Conservation (phyloP, 2,797 vertebrate species). For the Carduelis carduelis region DNA sequence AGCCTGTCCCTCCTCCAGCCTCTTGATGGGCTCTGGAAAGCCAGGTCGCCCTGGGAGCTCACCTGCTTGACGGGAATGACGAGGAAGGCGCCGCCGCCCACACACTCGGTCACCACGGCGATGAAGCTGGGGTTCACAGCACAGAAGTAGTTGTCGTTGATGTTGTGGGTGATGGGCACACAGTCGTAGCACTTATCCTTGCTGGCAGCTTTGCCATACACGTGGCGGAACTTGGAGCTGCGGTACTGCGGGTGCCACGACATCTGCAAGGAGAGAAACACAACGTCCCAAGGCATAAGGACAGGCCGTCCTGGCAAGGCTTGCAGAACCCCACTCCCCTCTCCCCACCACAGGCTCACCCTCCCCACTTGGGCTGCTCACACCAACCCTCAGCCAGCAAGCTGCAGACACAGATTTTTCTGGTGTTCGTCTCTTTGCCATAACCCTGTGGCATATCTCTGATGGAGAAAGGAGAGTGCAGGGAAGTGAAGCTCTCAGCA, state of each 20-base stretch:
- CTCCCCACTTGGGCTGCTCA: neutral
- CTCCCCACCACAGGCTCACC: neutral
- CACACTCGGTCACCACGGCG: conserved; percentile 89
- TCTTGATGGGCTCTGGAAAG: rapidly evolving
- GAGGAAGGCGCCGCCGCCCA: conserved; percentile 87
- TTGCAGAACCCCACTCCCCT: neutral
- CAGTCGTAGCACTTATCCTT: conserved; percentile 92
- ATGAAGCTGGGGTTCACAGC: conserved; percentile 90
- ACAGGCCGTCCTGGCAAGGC: rapidly evolving
- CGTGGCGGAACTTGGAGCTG: conserved; percentile 94
- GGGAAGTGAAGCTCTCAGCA: neutral
- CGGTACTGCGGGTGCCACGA: conserved; percentile 92
- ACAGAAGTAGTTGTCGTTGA: conserved; percentile 93
- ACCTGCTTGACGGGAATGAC: conserved; percentile 89
- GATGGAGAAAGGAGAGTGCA: neutral
- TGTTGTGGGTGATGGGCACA: conserved; percentile 88
- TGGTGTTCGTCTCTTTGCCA: neutral
- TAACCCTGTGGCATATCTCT: neutral
- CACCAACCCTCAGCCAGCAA: neutral
- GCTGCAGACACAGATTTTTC: rapidly evolving
- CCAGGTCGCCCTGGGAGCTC: neutral
- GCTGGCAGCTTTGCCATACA: conserved; percentile 87
- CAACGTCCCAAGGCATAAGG: rapidly evolving
- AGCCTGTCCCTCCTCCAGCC: neutral
- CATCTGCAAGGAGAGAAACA: conserved; percentile 79